A percentile compares a stretch with the other conserved stretches of the same genome.
phyloP scores from a whole-genome alignment of 2,797 vertebrate genomes.

The Gymnoscopelus braueri region DNA sequence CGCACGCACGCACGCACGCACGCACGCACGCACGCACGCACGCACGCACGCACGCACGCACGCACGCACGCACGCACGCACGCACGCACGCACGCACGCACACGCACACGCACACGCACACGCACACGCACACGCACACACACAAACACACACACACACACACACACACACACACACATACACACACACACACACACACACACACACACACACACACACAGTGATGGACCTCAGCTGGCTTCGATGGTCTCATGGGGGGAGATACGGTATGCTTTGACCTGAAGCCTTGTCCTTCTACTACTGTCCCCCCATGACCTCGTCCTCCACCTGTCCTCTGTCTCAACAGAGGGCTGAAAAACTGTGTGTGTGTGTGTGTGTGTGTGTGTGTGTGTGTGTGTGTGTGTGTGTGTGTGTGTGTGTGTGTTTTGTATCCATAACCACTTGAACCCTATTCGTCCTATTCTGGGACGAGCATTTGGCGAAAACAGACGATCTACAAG shows the following conservation, averaged over 20 bases:
- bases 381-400: constrained; percentile 20
- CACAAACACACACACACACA: background rate
- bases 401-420: background rate
- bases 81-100: constrained; percentile 3
- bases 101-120: constrained; percentile 6
- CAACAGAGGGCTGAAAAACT: background rate
- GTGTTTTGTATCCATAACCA: background rate
- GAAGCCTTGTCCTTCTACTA: constrained; percentile 12
- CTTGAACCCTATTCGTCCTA: too few species aligned
- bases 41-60: constrained; percentile 3
- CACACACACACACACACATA: background rate
- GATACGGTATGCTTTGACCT: constrained; percentile 32
- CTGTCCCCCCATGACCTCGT: constrained; percentile 17
- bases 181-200: constrained; percentile 2
- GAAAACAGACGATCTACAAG: too few species aligned
- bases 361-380: constrained; percentile 19
- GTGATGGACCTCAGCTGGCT: constrained; percentile 23
- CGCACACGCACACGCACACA: constrained; percentile 2
- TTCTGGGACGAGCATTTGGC: too few species aligned
- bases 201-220: constrained; percentile 6
- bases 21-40: constrained; percentile 9
- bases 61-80: constrained; percentile 9
- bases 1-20: background rate
- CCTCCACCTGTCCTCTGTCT: constrained; percentile 13
- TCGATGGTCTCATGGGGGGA: background rate